Evolutionary conservation across 2,888 invertebrate genomes (phyloP), one percentile per base, ranked within the genome.

Genomic region (Tenthredo notha): DNA sequence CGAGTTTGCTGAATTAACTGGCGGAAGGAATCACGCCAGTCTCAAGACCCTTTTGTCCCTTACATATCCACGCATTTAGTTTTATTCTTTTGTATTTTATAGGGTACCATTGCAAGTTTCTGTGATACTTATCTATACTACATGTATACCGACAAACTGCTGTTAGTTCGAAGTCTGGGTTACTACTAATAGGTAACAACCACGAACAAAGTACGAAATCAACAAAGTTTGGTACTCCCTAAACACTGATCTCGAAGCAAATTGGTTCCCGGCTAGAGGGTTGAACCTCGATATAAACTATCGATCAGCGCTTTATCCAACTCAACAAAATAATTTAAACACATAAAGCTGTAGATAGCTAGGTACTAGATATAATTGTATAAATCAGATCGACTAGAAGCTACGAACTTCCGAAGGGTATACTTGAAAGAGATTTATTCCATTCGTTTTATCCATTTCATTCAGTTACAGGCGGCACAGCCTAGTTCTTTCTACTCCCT

Each of bases 391-490:
- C 80, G 80, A 80, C 58, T 43, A 80, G 47, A 61, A 61, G 40
- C 15, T 47, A 47, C 40, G 80, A 80, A 21, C 61, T 80, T 61
- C 21, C 40, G 80, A 80, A 58, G 80, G 80, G 80, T 80, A 29
- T 29, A 61, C 61, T 77, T 80, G 80, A 80, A 80, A 80, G 40
- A 80, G 80, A 80, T 80, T 58, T 80, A 80, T 80, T 58, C 80
- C 15, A 61, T 80, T 80, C 80, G 61, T 80, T 80, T 80, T 61
- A 80, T 61, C 80, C 80, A 40, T 80, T 80, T 80, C 29, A 80
- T 80, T 80, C 80, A 40, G 80, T 80, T 61, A 80, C 54, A 18
- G 61, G 37, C 80, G 37, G 37, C 40, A 21, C 58, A 25, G 61
- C 61, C 58, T 61, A 80, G 58, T 50, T 61, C 80, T 61, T 40